A percentile compares a stretch with the other conserved stretches of the same genome.
phyloP scores from a whole-genome alignment of 1,140 invertebrate genomes.

The Danaus plexippus region DNA sequence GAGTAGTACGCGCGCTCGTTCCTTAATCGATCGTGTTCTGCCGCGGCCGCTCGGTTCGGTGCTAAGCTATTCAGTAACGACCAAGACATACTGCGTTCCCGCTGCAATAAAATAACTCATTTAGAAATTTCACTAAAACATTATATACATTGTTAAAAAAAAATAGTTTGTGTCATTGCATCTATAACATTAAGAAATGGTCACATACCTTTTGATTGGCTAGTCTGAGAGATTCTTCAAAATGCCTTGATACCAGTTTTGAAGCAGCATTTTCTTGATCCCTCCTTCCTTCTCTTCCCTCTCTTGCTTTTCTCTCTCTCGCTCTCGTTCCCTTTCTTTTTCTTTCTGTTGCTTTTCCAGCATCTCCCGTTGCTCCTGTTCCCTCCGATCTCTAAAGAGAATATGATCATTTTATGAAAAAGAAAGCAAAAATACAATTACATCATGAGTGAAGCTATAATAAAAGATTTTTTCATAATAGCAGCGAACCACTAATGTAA shows the following conservation, averaged over 20 bases:
- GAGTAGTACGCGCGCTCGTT: constrained; percentile 40
- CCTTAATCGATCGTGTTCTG: constrained; percentile 59
- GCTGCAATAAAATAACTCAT: constrained; percentile 40
- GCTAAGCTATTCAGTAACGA: constrained; percentile 67
- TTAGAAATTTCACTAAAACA: constrained; percentile 5
- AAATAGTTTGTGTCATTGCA: too few species aligned
- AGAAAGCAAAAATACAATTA: not conserved
- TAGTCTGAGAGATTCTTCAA: constrained; percentile 87
- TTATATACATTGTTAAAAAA: not conserved
- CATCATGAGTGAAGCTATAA: too few species aligned
- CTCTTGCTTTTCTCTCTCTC: constrained; percentile 73
- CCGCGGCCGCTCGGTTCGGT: constrained; percentile 39
- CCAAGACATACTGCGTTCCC: constrained; percentile 67
- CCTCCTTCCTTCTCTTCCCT: constrained; percentile 76
- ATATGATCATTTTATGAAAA: constrained; percentile 3
- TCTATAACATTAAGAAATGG: not conserved
- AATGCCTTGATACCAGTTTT: constrained; percentile 86
- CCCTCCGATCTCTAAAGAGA: constrained; percentile 75
- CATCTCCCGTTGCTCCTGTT: constrained; percentile 76
- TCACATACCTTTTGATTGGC: constrained; percentile 85
- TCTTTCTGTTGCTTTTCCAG: constrained; percentile 74
- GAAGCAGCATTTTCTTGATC: constrained; percentile 79
- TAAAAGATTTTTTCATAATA: too few species aligned
- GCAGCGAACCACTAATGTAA: too few species aligned
- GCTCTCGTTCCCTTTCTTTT: constrained; percentile 73